Percentiles rank a stretch among this genome's conserved stretches.
These are phyloP conservation scores for Ceryle rudis DNA, from an alignment of 2,797 vertebrate species.

Conservation along the genomic window DNA sequence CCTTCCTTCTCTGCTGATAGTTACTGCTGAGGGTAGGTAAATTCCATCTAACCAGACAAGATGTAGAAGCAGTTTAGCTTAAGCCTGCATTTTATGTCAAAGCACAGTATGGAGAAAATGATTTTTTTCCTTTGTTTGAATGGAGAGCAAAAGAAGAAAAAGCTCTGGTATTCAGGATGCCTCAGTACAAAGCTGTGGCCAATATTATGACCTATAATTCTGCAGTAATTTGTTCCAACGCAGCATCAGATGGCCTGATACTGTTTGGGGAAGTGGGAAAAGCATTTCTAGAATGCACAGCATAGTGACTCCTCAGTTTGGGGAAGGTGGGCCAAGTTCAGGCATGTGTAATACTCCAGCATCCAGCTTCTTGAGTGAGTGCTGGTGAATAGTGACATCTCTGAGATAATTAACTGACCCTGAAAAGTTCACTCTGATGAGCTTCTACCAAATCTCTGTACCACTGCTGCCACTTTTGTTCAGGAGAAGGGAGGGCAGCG, in stretches of 20 bases:
- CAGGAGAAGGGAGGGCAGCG: background rate
- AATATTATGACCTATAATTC: background rate
- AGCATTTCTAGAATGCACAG: background rate
- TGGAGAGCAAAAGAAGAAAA: background rate
- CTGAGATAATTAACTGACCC: background rate
- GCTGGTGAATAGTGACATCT: background rate
- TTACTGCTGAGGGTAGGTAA: background rate
- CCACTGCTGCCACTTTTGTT: background rate
- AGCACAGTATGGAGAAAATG: background rate
- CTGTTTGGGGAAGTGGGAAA: background rate
- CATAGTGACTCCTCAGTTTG: background rate
- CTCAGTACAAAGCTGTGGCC: background rate
- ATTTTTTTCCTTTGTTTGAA: background rate
- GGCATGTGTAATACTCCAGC: background rate
- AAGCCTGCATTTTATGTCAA: background rate
- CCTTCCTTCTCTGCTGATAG: background rate
- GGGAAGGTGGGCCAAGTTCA: background rate
- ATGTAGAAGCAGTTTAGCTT: background rate
- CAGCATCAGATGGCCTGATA: background rate
- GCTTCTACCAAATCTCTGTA: background rate
- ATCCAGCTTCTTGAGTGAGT: background rate
- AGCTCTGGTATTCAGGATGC: background rate
- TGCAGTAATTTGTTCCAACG: background rate
- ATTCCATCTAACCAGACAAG: background rate
- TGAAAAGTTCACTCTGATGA: background rate